Percentiles rank a stretch among this genome's conserved stretches.
These are phyloP conservation scores for Heliconius melpomene DNA, from an alignment of 1,140 invertebrate species.

Conservation along the genomic window DNA sequence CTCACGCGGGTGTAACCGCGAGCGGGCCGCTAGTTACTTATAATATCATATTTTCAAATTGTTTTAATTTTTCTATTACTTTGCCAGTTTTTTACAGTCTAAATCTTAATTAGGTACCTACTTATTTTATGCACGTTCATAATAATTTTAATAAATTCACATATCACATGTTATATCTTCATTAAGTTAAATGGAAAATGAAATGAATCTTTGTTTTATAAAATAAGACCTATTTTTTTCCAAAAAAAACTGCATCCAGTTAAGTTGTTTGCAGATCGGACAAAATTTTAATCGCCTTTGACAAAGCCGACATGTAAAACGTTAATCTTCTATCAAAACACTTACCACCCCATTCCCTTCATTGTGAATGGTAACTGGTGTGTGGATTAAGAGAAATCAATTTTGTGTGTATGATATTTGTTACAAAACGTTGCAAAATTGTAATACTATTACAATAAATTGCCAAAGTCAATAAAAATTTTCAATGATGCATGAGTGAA, in stretches of 20 bases:
- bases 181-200: too few relatives aligned
- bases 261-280: slow-evolving; percentile 29
- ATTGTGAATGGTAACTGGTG: slow-evolving; percentile 18
- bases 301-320: slow-evolving; percentile 62
- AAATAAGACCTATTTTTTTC: too few relatives aligned
- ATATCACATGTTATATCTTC: too few relatives aligned
- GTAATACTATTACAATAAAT: neutral
- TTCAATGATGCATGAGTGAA: neutral
- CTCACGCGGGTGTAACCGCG: too few relatives aligned
- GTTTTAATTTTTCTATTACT: too few relatives aligned
- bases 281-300: slow-evolving; percentile 49
- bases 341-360: slow-evolving; percentile 37
- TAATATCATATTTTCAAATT: too few relatives aligned
- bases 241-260: neutral
- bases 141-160: too few relatives aligned
- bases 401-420: neutral
- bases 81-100: too few relatives aligned
- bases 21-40: too few relatives aligned
- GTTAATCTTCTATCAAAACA: slow-evolving; percentile 64
- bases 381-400: slow-evolving; percentile 17
- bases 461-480: neutral
- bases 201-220: too few relatives aligned
- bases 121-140: too few relatives aligned
- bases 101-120: too few relatives aligned
- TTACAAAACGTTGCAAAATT: neutral